Conservation (phyloP, 2,797 vertebrate genomes). For the Sebastes vulpes region DNA sequence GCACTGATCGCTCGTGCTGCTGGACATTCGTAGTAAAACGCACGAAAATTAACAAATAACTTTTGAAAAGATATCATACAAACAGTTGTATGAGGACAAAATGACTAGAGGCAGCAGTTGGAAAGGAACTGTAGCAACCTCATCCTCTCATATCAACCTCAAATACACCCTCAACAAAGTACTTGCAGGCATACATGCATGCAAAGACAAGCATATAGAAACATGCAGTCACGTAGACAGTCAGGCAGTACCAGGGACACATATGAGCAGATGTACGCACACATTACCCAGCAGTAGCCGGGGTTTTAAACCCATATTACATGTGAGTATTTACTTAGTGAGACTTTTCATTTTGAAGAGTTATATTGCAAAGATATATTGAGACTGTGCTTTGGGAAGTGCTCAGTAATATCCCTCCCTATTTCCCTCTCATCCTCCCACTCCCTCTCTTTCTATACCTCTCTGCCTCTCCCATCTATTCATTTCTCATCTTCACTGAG, state of each 20-base stretch:
- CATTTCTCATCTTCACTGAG: constrained; percentile 37
- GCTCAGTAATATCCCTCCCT: constrained; percentile 4
- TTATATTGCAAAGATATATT: constrained; percentile 30
- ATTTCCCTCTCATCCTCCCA: not conserved
- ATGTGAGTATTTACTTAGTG: constrained; percentile 19
- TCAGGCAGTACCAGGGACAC: not conserved
- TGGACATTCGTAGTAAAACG: too few species aligned
- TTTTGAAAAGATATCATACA: not conserved
- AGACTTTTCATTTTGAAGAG: constrained; percentile 43
- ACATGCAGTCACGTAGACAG: not conserved
- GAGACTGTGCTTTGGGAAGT: constrained; percentile 20
- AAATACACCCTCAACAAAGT: not conserved
- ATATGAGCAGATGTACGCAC: not conserved
- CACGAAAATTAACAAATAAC: too few species aligned
- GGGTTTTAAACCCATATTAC: constrained; percentile 3
- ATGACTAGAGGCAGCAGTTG: too few species aligned
- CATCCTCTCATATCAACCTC: not conserved
- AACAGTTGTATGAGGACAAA: not conserved
- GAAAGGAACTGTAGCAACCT: not conserved
- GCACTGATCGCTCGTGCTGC: too few species aligned
- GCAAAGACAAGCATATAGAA: not conserved
- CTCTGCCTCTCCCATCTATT: constrained; percentile 31
- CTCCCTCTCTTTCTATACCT: constrained; percentile 9
- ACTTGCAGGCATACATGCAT: not conserved
- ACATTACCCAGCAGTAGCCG: not conserved